These are phyloP conservation scores for Noctua comes DNA, from an alignment of 2,888 invertebrate species.

Conservation along the genomic window DNA sequence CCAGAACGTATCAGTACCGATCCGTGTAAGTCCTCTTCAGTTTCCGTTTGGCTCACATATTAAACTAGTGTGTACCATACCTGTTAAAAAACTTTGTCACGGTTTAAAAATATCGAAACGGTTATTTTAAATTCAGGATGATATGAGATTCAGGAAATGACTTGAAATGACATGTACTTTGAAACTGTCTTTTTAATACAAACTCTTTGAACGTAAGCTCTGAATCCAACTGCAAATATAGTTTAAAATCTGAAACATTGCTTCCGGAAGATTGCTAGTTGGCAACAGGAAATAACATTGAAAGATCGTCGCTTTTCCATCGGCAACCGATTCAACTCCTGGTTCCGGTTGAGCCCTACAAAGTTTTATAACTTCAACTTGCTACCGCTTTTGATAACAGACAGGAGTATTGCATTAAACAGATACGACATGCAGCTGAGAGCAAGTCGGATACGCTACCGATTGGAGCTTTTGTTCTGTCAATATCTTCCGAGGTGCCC, in stretches of 20 bases:
- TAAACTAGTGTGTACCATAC: background rate
- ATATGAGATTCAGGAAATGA: background rate
- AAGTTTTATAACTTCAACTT: constrained; percentile 13
- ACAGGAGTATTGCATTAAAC: background rate
- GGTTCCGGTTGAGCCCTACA: background rate
- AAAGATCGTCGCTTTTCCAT: background rate
- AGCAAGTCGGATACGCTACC: background rate
- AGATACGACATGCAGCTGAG: background rate
- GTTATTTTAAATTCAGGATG: no score
- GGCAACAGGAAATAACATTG: background rate
- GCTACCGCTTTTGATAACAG: background rate
- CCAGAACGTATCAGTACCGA: background rate
- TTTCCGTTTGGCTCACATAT: no score
- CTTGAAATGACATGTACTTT: background rate
- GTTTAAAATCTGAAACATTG: background rate
- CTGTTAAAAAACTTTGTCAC: background rate
- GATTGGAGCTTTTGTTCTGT: background rate
- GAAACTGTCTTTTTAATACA: background rate
- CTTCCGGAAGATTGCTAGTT: background rate
- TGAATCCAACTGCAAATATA: no score
- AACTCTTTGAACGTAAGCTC: background rate
- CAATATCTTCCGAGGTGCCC: constrained; percentile 1
- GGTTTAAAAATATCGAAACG: no score
- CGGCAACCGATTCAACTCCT: background rate
- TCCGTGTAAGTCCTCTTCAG: background rate